A percentile compares a stretch with the other conserved stretches of the same genome.
Conservation (phyloP, 1,140 invertebrate species). For the Tenebrio molitor region DNA sequence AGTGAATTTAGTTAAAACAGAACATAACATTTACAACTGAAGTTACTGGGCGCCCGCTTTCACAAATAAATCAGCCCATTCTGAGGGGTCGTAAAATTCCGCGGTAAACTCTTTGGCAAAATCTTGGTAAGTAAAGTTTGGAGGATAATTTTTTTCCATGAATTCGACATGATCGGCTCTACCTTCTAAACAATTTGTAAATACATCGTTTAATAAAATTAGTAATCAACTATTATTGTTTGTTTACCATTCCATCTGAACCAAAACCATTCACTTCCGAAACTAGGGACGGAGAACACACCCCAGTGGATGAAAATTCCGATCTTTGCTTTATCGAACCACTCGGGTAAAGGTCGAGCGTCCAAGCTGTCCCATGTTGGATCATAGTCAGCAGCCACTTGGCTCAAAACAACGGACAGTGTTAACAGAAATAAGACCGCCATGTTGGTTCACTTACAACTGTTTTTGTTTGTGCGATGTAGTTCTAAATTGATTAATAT, state of each 20-base stretch:
- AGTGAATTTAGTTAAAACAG: neutral
- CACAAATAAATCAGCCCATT: conserved; percentile 82
- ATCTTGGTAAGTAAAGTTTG: conserved; percentile 85
- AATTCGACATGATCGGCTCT: conserved; percentile 70
- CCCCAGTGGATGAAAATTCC: conserved; percentile 96
- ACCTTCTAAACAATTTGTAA: no score
- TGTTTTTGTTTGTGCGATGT: no score
- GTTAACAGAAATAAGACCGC: no score
- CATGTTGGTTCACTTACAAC: no score
- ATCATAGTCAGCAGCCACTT: no score
- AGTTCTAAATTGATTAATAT: no score
- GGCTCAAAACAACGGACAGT: no score
- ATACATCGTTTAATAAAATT: no score
- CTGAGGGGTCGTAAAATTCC: conserved; percentile 82
- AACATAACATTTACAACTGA: no score
- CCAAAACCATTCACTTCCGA: conserved; percentile 90
- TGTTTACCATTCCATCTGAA: conserved; percentile 76
- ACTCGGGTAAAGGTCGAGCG: conserved; percentile 80
- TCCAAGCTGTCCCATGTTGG: conserved; percentile 88
- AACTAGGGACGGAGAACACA: conserved; percentile 88
- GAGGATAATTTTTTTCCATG: conserved; percentile 82
- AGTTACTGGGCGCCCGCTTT: conserved; percentile 80
- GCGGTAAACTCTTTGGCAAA: conserved; percentile 84
- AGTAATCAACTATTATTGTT: neutral
- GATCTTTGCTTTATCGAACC: conserved; percentile 90